A percentile compares a stretch with the other conserved stretches of the same genome.
These are phyloP conservation scores for Ectemnius continuus DNA, from an alignment of 2,888 invertebrate genomes.

Conservation along the genomic window DNA sequence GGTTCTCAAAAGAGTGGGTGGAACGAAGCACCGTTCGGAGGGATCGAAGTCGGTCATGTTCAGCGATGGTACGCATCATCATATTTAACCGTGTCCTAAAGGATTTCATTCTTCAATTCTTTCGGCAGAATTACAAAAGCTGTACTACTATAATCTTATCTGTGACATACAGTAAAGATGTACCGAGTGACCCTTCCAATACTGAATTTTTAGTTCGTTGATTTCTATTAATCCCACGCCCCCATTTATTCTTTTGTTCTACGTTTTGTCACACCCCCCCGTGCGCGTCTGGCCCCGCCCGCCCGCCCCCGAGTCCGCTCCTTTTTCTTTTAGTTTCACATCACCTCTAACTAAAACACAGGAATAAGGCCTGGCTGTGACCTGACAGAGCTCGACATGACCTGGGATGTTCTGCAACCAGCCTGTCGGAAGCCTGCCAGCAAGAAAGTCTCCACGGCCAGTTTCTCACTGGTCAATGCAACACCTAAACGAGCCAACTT, in stretches of 20 bases:
- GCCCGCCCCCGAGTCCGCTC: constrained; percentile 56
- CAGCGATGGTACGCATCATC: constrained; percentile 83
- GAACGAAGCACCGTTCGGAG: constrained; percentile 77
- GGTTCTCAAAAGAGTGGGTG: constrained; percentile 86
- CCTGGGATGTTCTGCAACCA: constrained; percentile 79
- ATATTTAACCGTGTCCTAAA: no score
- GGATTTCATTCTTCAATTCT: no score
- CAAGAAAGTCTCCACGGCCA: constrained; percentile 69
- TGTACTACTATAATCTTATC: no score
- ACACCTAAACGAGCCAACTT: constrained; percentile 72
- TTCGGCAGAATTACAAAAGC: no score
- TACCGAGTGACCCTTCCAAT: neutral
- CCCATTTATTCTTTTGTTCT: constrained; percentile 42
- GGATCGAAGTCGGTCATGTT: constrained; percentile 89
- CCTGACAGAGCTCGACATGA: constrained; percentile 87
- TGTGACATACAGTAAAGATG: no score
- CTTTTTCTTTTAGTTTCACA: constrained; percentile 74
- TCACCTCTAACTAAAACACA: constrained; percentile 75
- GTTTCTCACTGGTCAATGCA: constrained; percentile 61
- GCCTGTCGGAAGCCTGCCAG: constrained; percentile 71
- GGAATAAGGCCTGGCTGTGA: constrained; percentile 91
- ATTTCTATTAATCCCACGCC: constrained; percentile 22
- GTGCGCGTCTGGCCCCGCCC: constrained; percentile 34
- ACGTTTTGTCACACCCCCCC: constrained; percentile 29
- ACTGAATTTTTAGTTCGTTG: neutral